Base-by-base conservation (phyloP, 2,888 invertebrate genomes). In the Sarcophaga rosellei region DNA sequence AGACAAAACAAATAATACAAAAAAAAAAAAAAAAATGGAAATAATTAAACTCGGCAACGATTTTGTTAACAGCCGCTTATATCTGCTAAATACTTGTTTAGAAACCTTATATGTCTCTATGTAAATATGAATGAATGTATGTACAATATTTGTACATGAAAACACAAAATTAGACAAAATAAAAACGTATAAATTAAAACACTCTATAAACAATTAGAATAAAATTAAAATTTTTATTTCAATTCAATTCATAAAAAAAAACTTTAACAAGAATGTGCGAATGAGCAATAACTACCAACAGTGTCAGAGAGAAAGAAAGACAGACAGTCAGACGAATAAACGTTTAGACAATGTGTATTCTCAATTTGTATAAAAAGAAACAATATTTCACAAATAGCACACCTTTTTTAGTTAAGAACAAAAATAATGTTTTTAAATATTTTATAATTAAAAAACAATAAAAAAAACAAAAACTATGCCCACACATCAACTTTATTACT, bases 141-240 rank as follows among this genome's bases (percentile, higher is more conserved):
- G 8, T 35, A 35, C 35, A 35, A 35, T 35, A 35, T 10, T 35
- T 35, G 35, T 35, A 35, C 35, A 35, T 35, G 8, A 35, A 35
- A 35, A 10, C 35, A 35, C 10, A 35, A 35, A 35, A 35, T 35
- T 35, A 35, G 8, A 35, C 35, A 35, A 35, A 35, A 35, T 10
- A 35, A 35, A 35, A 35, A 10, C 35, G 35, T 35, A 35, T 35
- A 35, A 17, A 66, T 57, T 63, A 5, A 3, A 45, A 69, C 61
- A 62, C n/a, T 74, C 68, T 20, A 84, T 66, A 35, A 84, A 70
- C 69, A 59, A 77, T 76, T 61, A 70, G 61, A 80, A 80, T 80
- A 73, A 66, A 73, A 53, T 77, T 62, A 63, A 63, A 77, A 69
- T 25, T 35, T 11, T 12, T 8, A 35, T 35, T 35, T 35, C 35